Evolutionary conservation across 2,888 invertebrate genomes (phyloP), one percentile per base, ranked within the genome.

Genomic region (Leptopilina drosophilae): DNA sequence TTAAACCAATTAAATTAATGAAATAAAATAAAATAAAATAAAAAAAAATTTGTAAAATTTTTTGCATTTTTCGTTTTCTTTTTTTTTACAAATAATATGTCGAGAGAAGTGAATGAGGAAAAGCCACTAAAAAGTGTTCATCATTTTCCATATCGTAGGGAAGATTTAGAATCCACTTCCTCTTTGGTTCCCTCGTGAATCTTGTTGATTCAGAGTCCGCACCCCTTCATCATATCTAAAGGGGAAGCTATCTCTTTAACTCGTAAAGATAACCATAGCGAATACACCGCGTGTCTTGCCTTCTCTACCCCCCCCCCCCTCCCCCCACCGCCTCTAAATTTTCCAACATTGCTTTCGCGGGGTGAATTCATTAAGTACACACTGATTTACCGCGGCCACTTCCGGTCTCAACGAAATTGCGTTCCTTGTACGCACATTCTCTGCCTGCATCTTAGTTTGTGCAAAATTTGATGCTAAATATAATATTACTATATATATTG

Each of bases 371-470:
- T 90, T 90, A 88, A 87, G 87, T 85, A 85, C 33, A 81, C 33
- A 81, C 88, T 89, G 90, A 90, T 91, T 91, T 90, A 90, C 90
- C 86, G 89, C 33, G 33, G 84, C 87, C 85, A 85, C 87, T 89
- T 90, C 89, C 90, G 90, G 88, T 88, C 85, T 87, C 86, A 87
- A 88, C 88, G 87, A 88, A 89, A 89, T 88, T 88, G 87, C 85
- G 81, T 80, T 80, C 79, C 80, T 56, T 20, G 1, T 73, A 73
- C 73, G 53, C 73, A 73, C 53, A 46, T 46, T 46, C 9, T 46
- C 9, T 46, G 46, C 56, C 4, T 33, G 33, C 33, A 33, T 53
- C 14, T n/a, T 73, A 9, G 46, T 33, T 3, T 0, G 3, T 3
- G 46, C 14, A 56, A 73, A 73, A 73, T 73, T 14, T 73, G 1